phyloP scores from a whole-genome alignment of 1,140 invertebrate genomes.

The Pteromalus puparum region DNA sequence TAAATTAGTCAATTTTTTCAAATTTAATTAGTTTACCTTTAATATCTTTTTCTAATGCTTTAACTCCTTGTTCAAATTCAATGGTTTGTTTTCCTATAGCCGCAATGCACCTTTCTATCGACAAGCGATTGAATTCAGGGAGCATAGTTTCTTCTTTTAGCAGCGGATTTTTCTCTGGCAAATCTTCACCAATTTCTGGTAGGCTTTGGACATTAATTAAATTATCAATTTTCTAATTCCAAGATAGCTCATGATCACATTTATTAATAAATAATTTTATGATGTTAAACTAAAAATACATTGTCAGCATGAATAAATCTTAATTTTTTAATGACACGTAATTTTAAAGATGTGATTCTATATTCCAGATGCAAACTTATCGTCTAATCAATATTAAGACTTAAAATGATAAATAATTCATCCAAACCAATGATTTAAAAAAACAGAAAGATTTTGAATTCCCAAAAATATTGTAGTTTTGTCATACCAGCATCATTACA shows the following conservation, averaged over 20 bases:
- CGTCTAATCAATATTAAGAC: too few species aligned
- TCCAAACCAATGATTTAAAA: too few species aligned
- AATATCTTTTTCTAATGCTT: constrained; percentile 77
- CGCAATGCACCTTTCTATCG: constrained; percentile 88
- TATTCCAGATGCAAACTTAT: too few species aligned
- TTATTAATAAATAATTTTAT: background rate
- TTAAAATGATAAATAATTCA: too few species aligned
- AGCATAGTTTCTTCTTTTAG: constrained; percentile 81
- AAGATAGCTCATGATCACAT: background rate
- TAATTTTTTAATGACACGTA: background rate
- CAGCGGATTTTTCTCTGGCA: constrained; percentile 84
- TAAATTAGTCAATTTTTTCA: constrained; percentile 41
- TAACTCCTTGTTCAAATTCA: constrained; percentile 88
- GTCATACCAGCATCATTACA: too few species aligned
- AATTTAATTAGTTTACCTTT: constrained; percentile 69
- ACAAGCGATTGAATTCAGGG: constrained; percentile 87
- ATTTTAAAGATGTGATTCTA: too few species aligned
- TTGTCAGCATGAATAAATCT: background rate
- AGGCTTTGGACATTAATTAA: constrained; percentile 78
- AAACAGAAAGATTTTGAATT: background rate
- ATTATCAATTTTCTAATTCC: background rate
- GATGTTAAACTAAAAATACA: background rate
- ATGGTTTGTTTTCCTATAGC: constrained; percentile 88
- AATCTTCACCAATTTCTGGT: constrained; percentile 92
- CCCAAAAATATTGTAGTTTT: too few species aligned